Evolutionary conservation across 2,113 vertebrate genomes (phyloP).

Genomic region (Corynorhinus townsendii): DNA sequence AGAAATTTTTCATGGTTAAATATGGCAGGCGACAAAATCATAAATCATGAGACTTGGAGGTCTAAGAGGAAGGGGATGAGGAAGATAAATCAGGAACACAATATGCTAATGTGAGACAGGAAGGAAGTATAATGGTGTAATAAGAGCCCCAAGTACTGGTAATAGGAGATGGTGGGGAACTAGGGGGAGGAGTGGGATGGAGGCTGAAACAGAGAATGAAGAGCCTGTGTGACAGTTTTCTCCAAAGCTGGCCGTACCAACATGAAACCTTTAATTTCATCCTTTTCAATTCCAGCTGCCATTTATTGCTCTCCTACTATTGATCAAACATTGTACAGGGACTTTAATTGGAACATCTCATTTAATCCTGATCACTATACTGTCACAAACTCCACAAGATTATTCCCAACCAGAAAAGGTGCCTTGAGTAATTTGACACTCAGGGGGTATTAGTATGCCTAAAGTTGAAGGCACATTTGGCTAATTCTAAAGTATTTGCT

Average conservation of each 20-base stretch:
- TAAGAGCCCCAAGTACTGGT: not conserved
- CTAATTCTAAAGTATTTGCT: not conserved
- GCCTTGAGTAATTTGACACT: not conserved
- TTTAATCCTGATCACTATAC: not conserved
- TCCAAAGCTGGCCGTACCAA: not conserved
- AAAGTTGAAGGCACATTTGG: not conserved
- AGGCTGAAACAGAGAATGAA: not conserved
- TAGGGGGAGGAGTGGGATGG: not conserved
- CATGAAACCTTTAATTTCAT: not conserved
- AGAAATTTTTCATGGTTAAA: conserved; percentile 8
- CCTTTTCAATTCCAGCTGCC: not conserved
- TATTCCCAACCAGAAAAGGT: not conserved
- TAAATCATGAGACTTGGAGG: not conserved
- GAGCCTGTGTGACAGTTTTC: not conserved
- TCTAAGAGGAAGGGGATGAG: not conserved
- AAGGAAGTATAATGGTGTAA: not conserved
- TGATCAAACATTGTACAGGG: not conserved
- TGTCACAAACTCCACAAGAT: not conserved
- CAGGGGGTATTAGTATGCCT: not conserved
- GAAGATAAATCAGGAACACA: not conserved
- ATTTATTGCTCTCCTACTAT: not conserved
- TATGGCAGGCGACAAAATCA: not conserved
- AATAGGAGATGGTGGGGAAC: not conserved
- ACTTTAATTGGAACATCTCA: not conserved
- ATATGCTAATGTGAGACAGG: not conserved